These are phyloP conservation scores for Diogma glabrata DNA, from an alignment of 2,888 invertebrate species.

Conservation along the genomic window DNA sequence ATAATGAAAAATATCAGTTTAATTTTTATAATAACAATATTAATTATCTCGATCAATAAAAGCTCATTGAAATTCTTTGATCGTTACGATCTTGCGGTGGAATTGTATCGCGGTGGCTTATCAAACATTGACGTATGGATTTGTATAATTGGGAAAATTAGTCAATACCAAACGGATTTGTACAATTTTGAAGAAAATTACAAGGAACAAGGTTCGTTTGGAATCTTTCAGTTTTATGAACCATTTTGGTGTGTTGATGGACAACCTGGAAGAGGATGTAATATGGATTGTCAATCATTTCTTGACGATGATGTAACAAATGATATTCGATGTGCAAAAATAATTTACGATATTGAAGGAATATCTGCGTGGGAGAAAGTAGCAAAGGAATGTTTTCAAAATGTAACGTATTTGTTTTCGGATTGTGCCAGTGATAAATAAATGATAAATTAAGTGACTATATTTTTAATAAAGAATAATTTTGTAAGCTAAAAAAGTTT, in stretches of 20 bases:
- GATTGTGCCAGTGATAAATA: too few species aligned
- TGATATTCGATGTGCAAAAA: conserved; percentile 1
- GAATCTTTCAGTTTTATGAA: conserved; percentile 3
- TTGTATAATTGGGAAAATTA: neutral
- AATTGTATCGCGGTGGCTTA: neutral
- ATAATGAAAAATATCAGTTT: too few species aligned
- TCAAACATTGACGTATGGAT: neutral
- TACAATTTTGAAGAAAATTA: too few species aligned
- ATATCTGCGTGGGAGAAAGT: conserved; percentile 2
- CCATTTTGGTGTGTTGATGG: conserved; percentile 4
- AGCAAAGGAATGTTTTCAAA: neutral
- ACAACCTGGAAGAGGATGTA: neutral
- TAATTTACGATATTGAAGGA: neutral
- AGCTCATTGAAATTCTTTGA: neutral
- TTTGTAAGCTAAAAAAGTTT: too few species aligned
- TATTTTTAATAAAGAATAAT: too few species aligned
- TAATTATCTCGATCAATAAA: too few species aligned
- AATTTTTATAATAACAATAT: too few species aligned
- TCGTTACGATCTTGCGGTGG: conserved; percentile 4
- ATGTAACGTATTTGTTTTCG: neutral
- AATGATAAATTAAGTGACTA: too few species aligned
- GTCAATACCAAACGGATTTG: neutral
- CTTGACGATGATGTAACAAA: neutral
- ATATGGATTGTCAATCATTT: conserved; percentile 2
- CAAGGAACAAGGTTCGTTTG: neutral